These are phyloP conservation scores for Amiota communis DNA, from an alignment of 2,888 invertebrate species.

Conservation along the genomic window DNA sequence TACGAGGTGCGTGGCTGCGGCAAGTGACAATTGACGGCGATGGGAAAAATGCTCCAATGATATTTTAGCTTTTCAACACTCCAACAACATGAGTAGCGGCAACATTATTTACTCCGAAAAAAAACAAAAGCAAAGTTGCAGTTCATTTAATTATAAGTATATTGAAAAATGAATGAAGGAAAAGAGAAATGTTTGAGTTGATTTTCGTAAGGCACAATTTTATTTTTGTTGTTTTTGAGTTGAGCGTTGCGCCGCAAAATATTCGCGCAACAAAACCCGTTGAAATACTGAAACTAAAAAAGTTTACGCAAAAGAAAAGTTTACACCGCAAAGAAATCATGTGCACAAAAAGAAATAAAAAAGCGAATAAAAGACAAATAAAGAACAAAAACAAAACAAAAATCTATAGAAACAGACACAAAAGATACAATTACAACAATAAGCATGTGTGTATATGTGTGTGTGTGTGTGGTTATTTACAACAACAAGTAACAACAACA, in stretches of 20 bases:
- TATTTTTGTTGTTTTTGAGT: conserved; percentile 6
- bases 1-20: conserved; percentile 32
- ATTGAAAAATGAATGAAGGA: no score
- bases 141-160: no score
- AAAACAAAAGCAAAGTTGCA: not conserved
- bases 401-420: no score
- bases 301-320: conserved; percentile 20
- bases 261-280: conserved; percentile 30
- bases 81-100: not conserved
- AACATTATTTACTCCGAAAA: not conserved
- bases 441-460: not conserved
- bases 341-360: not conserved
- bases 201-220: conserved; percentile 13
- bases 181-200: no score
- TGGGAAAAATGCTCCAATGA: conserved; percentile 18
- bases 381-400: conserved; percentile 35
- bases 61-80: conserved; percentile 49
- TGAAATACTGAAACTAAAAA: conserved; percentile 27
- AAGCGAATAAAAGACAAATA: conserved; percentile 11
- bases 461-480: no score
- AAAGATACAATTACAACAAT: conserved; percentile 38
- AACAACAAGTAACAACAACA: conserved; percentile 23
- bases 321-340: conserved; percentile 8
- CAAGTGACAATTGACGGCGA: conserved; percentile 35
- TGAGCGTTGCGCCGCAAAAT: conserved; percentile 28